Evolutionary conservation across 1,140 invertebrate genomes (phyloP).

Genomic region (Cydia splendana): DNA sequence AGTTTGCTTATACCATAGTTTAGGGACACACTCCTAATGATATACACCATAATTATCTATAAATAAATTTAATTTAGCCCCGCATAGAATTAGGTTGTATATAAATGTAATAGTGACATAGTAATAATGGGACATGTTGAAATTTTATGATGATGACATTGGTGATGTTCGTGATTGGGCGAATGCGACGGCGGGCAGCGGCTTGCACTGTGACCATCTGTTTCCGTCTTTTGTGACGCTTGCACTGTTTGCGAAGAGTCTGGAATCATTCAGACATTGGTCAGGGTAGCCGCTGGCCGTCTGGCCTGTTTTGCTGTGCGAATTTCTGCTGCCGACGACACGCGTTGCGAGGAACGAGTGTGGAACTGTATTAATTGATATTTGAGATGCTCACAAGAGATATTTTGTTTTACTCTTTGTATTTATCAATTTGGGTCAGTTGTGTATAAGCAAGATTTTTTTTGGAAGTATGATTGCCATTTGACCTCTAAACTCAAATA

Average conservation of each 20-base stretch:
- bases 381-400: slow-evolving; percentile 14
- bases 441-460: neutral
- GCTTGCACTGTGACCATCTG: neutral
- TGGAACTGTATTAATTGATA: slow-evolving; percentile 3
- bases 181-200: neutral
- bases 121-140: slow-evolving; percentile 25
- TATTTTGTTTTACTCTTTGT: neutral
- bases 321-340: slow-evolving; percentile 5
- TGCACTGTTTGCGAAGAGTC: neutral
- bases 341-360: slow-evolving; percentile 4
- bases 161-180: neutral
- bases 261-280: no score
- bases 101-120: slow-evolving; percentile 20
- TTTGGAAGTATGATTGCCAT: neutral
- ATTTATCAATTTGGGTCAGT: neutral
- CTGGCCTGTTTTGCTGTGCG: slow-evolving; percentile 10
- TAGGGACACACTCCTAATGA: slow-evolving; percentile 18
- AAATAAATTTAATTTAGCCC: slow-evolving; percentile 21
- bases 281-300: neutral
- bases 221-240: neutral
- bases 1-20: slow-evolving; percentile 16
- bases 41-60: neutral
- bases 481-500: neutral
- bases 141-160: slow-evolving; percentile 6
- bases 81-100: slow-evolving; percentile 29